These are phyloP conservation scores for Dipodomys ordii DNA, from an alignment of 2,113 vertebrate species.

Conservation along the genomic window DNA sequence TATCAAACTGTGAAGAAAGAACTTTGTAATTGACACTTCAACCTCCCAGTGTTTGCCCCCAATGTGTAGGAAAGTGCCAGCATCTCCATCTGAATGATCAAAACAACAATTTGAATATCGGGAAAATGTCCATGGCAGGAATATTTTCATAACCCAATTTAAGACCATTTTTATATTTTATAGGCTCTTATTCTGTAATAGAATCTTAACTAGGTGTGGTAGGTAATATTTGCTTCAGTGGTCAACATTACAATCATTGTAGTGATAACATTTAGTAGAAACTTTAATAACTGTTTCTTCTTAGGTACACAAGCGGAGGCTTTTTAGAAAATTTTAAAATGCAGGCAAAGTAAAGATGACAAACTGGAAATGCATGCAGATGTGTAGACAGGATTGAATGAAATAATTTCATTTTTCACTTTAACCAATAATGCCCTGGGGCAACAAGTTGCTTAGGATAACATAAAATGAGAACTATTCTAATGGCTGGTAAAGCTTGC, in stretches of 20 bases:
- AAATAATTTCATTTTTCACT: background rate
- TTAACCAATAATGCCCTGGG: background rate
- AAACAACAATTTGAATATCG: constrained; percentile 51
- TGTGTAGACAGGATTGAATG: background rate
- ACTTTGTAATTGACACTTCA: background rate
- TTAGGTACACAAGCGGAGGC: background rate
- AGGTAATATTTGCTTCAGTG: constrained; percentile 34
- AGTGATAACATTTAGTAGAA: constrained; percentile 54
- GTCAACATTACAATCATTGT: constrained; percentile 5
- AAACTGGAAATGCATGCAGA: background rate
- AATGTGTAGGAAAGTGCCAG: constrained; percentile 17
- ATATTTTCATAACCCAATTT: constrained; percentile 16
- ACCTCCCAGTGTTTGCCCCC: background rate
- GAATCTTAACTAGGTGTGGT: constrained; percentile 39
- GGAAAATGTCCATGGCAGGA: constrained; percentile 13
- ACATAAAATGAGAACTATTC: background rate
- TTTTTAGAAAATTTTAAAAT: background rate
- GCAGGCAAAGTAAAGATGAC: too few species aligned
- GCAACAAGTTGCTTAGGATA: background rate
- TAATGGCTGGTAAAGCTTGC: background rate
- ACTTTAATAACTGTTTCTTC: constrained; percentile 36
- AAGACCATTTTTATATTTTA: constrained; percentile 32
- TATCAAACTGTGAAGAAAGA: background rate
- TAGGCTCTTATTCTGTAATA: constrained; percentile 19
- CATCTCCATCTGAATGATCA: constrained; percentile 20